Base-by-base conservation (phyloP, 2,888 invertebrate genomes). In the Endotricha flammealis region DNA sequence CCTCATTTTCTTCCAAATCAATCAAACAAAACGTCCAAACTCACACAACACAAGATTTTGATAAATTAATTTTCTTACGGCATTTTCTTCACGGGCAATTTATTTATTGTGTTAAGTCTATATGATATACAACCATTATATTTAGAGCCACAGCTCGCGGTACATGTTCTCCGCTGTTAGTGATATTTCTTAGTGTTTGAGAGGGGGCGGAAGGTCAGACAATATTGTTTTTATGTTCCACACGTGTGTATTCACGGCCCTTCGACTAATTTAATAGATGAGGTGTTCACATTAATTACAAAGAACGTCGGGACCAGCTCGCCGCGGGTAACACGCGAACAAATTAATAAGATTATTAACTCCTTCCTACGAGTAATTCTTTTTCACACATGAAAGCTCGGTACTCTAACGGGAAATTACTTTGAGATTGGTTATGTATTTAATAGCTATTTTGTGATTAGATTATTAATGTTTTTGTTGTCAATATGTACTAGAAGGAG, bases 261-360 rank as follows among this genome's bases (percentile, higher is more conserved):
- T 78, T 74, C 60, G 69, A 72, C 79, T 86, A 85, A 86, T 85
- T 83, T 80, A 82, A 85, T 86, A 85, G 75, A 85, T 81, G 83
- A 85, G 85, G 85, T 86, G 86, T 81, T 82, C 71, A 62, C 79
- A 76, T 82, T 83, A 85, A 85, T 86, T 81, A 85, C 82, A 81
- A 85, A 81, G 82, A 81, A 83, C 75, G 85, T 85, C 85, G 75
- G 50, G 64, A 63, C 68, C 80, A 79, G 70, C 62, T 64, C 66
- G 67, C 74, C 66, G 72, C 68, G 74, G 70, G 73, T 68, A 65
- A 70, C 70, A 65, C 55, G 63, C 53, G 57, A 81, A 76, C 80
- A 78, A 80, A 85, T 83, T 83, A 82, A 79, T 76, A 76, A 81
- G 75, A 78, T 77, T 81, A 82, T 83, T 82, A 81, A 85, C 82